Evolutionary conservation across 1,140 invertebrate species (phyloP).

Genomic region (Drosophila neocordata): DNA sequence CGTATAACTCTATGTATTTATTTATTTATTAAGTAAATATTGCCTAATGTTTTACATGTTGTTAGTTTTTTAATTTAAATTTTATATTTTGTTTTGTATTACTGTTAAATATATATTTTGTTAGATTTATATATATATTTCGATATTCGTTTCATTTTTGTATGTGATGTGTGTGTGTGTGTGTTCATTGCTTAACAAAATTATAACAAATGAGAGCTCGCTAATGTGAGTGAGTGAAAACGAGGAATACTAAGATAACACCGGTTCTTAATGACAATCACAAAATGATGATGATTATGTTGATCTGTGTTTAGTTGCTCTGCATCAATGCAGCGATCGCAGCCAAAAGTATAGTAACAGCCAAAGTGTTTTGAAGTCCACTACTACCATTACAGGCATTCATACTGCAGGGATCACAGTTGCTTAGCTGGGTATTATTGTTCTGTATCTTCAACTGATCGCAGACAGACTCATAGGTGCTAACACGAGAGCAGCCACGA

Average conservation of each 20-base stretch:
- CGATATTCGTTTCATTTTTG: conserved; percentile 42
- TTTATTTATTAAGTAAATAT: conserved; percentile 53
- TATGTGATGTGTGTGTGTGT: conserved; percentile 22
- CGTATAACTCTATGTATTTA: not conserved
- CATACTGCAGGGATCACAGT: conserved; percentile 69
- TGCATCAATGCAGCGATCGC: conserved; percentile 55
- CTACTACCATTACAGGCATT: conserved; percentile 61
- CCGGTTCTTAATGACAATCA: conserved; percentile 42
- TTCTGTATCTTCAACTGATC: conserved; percentile 33
- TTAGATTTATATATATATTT: conserved; percentile 52
- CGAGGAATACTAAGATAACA: conserved; percentile 67
- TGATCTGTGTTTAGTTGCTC: conserved; percentile 35
- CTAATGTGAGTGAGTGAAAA: conserved; percentile 35
- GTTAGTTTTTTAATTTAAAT: conserved; percentile 57
- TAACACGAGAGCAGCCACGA: conserved; percentile 70
- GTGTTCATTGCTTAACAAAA: conserved; percentile 39
- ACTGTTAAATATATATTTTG: conserved; percentile 15
- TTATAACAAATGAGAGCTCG: conserved; percentile 47
- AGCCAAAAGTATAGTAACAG: conserved; percentile 49
- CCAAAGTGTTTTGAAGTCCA: conserved; percentile 41
- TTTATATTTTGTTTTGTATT: conserved; percentile 27
- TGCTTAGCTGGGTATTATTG: conserved; percentile 28
- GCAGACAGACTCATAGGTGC: conserved; percentile 57
- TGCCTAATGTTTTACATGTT: conserved; percentile 55
- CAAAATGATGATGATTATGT: not conserved